Evolutionary conservation across 2,888 invertebrate genomes (phyloP).

Genomic region (Hypomecis atomaria): DNA sequence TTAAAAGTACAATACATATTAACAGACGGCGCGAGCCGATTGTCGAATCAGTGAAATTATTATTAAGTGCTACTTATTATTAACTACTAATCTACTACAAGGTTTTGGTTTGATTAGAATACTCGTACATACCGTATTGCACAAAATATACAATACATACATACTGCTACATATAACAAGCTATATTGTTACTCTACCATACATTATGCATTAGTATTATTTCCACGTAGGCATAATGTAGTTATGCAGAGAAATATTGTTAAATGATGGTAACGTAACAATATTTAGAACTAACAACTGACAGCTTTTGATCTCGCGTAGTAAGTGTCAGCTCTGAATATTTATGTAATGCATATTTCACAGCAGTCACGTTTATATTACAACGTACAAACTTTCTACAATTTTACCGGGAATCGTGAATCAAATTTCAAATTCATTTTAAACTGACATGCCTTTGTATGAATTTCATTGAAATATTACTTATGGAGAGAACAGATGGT

Average conservation of each 20-base stretch:
- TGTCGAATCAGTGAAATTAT: constrained; percentile 13
- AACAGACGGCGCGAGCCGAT: constrained; percentile 23
- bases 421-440: not conserved
- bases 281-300: constrained; percentile 1
- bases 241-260: too few relatives aligned
- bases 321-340: not conserved
- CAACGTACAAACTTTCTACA: not conserved
- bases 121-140: too few relatives aligned
- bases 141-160: too few relatives aligned
- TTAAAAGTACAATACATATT: constrained; percentile 29
- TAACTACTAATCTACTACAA: not conserved
- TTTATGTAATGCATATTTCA: constrained; percentile 3
- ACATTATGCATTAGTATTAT: too few relatives aligned
- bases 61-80: constrained; percentile 1
- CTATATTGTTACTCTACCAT: too few relatives aligned
- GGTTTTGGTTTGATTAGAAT: too few relatives aligned
- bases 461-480: too few relatives aligned
- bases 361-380: not conserved
- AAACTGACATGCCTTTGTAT: not conserved
- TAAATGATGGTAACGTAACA: not conserved
- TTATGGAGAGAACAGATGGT: too few relatives aligned
- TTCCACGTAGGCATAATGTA: too few relatives aligned
- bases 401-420: constrained; percentile 1
- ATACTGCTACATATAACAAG: too few relatives aligned
- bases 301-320: not conserved